Conservation (phyloP, 2,113 vertebrate species). For the Entosphenus tridentatus region DNA sequence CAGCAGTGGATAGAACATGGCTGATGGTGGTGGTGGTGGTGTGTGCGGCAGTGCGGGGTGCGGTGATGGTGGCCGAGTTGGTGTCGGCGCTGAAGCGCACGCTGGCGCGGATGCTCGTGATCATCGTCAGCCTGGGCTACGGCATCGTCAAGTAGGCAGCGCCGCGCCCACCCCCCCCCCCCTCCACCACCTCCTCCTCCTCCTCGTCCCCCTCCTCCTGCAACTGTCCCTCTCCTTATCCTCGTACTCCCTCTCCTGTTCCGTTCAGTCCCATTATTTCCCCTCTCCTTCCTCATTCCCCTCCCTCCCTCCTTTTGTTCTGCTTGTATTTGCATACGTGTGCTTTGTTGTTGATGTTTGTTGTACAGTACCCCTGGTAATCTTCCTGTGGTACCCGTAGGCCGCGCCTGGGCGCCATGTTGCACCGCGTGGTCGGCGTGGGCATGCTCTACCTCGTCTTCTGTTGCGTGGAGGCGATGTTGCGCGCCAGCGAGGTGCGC, state of each 20-base stretch:
- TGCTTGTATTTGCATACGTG: no score
- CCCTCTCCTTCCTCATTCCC: neutral
- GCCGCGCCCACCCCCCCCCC: neutral
- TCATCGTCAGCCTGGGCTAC: slow-evolving; percentile 78
- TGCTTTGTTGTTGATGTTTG: no score
- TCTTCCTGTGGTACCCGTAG: slow-evolving; percentile 16
- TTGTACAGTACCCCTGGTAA: no score
- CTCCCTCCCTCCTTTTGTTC: neutral
- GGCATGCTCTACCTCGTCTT: slow-evolving; percentile 70
- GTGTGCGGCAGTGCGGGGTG: slow-evolving; percentile 35
- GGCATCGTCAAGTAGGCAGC: slow-evolving; percentile 70
- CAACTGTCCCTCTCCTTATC: neutral
- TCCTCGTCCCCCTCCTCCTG: neutral
- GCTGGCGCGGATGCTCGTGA: slow-evolving; percentile 61
- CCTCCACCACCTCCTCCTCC: neutral
- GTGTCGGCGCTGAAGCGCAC: slow-evolving; percentile 75
- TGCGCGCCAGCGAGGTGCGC: slow-evolving; percentile 58
- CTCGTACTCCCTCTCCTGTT: neutral
- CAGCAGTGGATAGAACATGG: no score
- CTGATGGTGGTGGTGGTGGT: no score
- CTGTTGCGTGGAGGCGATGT: slow-evolving; percentile 73
- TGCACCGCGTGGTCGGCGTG: slow-evolving; percentile 60
- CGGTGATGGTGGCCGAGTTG: slow-evolving; percentile 64
- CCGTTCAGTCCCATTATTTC: neutral
- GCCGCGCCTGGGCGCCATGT: slow-evolving; percentile 60